phyloP scores from a whole-genome alignment of 2,113 vertebrate species.

The Calypte anna region DNA sequence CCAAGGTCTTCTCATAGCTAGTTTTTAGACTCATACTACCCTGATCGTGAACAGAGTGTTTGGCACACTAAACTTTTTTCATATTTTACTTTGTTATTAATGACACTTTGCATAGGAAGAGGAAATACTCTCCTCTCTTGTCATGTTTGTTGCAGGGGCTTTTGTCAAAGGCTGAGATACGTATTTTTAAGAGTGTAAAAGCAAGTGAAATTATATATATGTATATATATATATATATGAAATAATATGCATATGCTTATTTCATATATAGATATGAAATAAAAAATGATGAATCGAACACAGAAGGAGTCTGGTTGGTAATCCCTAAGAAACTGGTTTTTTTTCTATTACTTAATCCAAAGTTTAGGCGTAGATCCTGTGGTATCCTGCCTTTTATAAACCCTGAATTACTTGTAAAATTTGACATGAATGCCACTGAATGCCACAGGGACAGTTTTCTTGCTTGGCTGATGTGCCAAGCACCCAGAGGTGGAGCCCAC shows the following conservation, averaged over 20 bases:
- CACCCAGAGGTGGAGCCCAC: accelerated
- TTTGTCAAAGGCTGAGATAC: not conserved
- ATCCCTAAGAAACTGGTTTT: not conserved
- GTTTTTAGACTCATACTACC: not conserved
- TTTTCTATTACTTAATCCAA: not conserved
- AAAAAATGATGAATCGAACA: not conserved
- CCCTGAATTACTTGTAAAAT: not conserved
- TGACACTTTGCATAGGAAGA: not conserved
- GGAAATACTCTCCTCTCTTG: not conserved
- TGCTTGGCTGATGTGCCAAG: not conserved
- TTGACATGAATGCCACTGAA: not conserved
- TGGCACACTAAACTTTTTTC: not conserved
- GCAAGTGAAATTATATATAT: not conserved
- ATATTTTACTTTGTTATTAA: not conserved
- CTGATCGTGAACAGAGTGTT: not conserved
- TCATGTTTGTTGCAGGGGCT: not conserved
- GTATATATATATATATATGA: no score
- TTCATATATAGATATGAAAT: no score
- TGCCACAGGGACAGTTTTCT: not conserved
- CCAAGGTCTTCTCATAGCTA: not conserved
- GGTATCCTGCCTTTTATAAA: not conserved
- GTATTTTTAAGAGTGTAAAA: not conserved
- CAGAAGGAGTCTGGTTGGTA: not conserved
- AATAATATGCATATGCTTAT: no score
- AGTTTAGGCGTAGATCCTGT: not conserved